Evolutionary conservation across 2,797 vertebrate genomes (phyloP).

Genomic region (Anabas testudineus): DNA sequence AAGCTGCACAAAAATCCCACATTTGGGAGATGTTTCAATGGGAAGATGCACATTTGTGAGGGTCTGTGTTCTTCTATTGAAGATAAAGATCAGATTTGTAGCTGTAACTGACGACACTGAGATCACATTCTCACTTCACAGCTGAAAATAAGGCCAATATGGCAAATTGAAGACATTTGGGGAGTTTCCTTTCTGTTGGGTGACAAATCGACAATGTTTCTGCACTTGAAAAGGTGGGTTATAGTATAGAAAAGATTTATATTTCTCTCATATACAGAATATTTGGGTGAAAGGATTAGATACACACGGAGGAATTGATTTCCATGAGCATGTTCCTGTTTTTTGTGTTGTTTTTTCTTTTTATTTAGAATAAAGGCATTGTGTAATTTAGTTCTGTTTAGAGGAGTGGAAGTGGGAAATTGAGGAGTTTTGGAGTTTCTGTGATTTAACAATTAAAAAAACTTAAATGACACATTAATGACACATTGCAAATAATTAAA

Average conservation of each 20-base stretch:
- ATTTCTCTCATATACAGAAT: not conserved
- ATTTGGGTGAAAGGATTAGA: not conserved
- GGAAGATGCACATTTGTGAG: not conserved
- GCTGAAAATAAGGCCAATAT: not conserved
- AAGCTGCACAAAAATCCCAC: not conserved
- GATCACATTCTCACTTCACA: not conserved
- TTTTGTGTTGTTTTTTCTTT: not conserved
- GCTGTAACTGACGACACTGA: not conserved
- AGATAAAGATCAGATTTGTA: not conserved
- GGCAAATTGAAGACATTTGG: not conserved
- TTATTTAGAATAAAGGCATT: not conserved
- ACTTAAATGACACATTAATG: too few species aligned
- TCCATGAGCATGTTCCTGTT: not conserved
- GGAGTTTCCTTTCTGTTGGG: slow-evolving; percentile 2
- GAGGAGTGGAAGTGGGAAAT: not conserved
- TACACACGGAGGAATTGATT: not conserved
- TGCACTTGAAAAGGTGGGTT: slow-evolving; percentile 3
- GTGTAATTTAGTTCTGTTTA: not conserved
- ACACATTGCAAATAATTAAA: too few species aligned
- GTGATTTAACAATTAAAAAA: too few species aligned
- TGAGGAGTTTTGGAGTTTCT: not conserved
- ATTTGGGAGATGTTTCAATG: not conserved
- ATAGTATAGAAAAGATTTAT: not conserved
- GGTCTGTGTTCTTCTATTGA: too few species aligned
- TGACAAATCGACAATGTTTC: not conserved